These are phyloP conservation scores for Todiramphus saurophagus DNA, from an alignment of 2,113 vertebrate species.

Conservation along the genomic window DNA sequence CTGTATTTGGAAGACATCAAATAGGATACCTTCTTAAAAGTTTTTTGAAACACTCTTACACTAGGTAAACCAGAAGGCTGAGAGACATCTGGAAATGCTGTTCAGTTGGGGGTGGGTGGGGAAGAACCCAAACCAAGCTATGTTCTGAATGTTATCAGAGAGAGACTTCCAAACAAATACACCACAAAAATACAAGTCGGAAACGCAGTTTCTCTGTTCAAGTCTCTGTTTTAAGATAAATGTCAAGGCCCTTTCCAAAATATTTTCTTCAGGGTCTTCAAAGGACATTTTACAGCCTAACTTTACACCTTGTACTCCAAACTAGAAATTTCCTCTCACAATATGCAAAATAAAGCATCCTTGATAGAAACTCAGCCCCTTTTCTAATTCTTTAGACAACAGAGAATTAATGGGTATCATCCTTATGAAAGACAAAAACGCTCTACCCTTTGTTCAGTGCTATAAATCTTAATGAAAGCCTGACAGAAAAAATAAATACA, in stretches of 20 bases:
- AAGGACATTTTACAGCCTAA: neutral
- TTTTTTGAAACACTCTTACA: neutral
- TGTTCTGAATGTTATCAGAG: neutral
- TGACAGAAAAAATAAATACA: neutral
- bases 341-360: neutral
- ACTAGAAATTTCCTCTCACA: neutral
- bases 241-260: neutral
- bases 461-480: neutral
- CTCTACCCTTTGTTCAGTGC: neutral
- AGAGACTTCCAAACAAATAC: neutral
- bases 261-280: neutral
- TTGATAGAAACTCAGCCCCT: neutral
- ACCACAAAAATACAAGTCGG: neutral
- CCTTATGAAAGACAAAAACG: neutral
- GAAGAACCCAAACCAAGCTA: neutral
- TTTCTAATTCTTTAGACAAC: neutral
- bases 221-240: neutral
- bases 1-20: neutral
- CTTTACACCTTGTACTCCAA: neutral
- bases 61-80: neutral
- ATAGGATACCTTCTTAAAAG: neutral
- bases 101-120: accelerated
- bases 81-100: neutral
- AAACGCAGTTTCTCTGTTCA: neutral
- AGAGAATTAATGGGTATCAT: neutral